Base-by-base conservation (phyloP, 2,113 vertebrate species). In the Numida meleagris region DNA sequence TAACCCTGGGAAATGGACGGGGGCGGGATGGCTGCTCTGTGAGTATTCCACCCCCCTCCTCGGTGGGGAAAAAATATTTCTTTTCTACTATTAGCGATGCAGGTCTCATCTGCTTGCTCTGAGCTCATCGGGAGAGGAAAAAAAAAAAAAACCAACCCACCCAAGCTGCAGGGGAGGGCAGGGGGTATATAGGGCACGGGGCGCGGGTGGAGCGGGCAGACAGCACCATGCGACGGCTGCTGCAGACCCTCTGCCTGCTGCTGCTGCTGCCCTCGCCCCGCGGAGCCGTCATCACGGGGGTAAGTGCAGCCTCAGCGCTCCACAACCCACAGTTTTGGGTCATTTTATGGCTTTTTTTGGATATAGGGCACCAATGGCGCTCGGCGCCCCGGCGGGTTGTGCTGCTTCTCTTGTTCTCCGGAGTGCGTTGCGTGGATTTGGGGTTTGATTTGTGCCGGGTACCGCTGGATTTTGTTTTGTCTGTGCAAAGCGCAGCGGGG, bases 201-300 rank as follows among this genome's bases (percentile, higher is more conserved):
- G 94, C 67, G 81, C 36, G 76, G 58, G 50, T 0, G 1, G 12
- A 1, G 1, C 61, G 23, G 36, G 27, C 51, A 73, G n/a, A 27
- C 51, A 2, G 33, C 88, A 72, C 87, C 94, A 97, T 97, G 97
- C 82, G 79, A 43, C 42, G 10, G 1, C 34, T 91, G 72, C n/a
- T 83, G 55, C 90, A 6, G 24, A 77, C 91, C 78, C 89, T 93
- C 9, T 13, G 96, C 51, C 3, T 97, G n/a, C 45, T 97, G 19
- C 96, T 98, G 40, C 90, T 98, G 27, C 4, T 95, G 85, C 74
- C 74, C 6, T 48, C 55, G 61, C 95, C 94, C 1, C 90, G 96
- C 48, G 76, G 96, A 27, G 97, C 97, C 0, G 86, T 97, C 90
- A 98, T 98, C 93, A 97, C 97, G 0, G 97, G 98, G 97, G 97